Conservation (phyloP, 2,888 invertebrate species). For the Dryadula phaetusa region DNA sequence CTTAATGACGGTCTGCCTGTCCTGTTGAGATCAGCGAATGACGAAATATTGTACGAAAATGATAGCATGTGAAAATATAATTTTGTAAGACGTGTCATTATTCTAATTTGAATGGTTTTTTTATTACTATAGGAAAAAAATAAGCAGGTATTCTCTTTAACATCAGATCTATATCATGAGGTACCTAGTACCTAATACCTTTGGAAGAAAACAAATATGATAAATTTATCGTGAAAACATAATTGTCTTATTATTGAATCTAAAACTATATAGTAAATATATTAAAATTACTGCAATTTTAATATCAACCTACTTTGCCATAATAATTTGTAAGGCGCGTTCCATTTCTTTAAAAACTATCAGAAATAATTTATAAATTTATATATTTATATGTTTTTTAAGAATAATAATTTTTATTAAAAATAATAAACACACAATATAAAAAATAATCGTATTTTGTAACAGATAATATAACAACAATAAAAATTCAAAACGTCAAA, state of each 20-base stretch:
- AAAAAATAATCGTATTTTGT: background rate
- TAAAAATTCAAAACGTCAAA: background rate
- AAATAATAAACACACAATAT: background rate
- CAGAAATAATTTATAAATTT: too few relatives aligned
- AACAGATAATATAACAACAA: background rate
- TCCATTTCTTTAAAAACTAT: background rate
- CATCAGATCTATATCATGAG: too few relatives aligned
- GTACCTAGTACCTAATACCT: too few relatives aligned
- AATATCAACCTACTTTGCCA: background rate
- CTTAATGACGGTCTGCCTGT: background rate
- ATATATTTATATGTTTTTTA: too few relatives aligned
- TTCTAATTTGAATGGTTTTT: slow-evolving; percentile 9
- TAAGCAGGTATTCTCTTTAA: background rate
- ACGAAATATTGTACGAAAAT: background rate
- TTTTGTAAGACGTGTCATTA: slow-evolving; percentile 9
- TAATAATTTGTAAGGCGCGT: background rate
- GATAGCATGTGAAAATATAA: background rate
- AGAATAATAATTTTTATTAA: background rate
- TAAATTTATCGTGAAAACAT: too few relatives aligned
- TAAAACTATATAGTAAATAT: background rate
- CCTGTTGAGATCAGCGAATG: background rate
- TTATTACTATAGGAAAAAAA: background rate
- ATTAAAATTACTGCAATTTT: background rate
- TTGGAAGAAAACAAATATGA: too few relatives aligned
- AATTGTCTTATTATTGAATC: too few relatives aligned